These are phyloP conservation scores for Epicauta chinensis DNA, from an alignment of 1,140 invertebrate species.

Conservation along the genomic window DNA sequence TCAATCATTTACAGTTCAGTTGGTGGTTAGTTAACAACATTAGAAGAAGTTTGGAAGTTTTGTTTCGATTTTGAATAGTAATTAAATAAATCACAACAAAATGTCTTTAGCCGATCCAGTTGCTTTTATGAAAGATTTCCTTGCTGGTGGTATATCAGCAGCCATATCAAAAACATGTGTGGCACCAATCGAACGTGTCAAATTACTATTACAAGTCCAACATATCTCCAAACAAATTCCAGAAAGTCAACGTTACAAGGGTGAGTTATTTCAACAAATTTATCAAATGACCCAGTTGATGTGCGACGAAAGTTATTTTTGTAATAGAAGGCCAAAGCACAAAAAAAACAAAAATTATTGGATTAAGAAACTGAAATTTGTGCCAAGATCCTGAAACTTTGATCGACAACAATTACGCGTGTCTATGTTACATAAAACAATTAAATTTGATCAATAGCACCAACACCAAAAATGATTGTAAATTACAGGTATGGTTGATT, in stretches of 20 bases:
- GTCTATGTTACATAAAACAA: too few relatives aligned
- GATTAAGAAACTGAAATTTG: background rate
- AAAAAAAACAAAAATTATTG: too few relatives aligned
- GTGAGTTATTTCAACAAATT: too few relatives aligned
- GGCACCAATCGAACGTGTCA: conserved; percentile 86
- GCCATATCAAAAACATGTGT: conserved; percentile 82
- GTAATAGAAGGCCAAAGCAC: too few relatives aligned
- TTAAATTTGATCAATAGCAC: too few relatives aligned
- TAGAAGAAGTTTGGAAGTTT: background rate
- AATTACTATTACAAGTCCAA: conserved; percentile 83
- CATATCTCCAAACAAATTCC: conserved; percentile 79
- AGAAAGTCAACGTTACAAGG: conserved; percentile 74
- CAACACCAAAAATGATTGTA: background rate
- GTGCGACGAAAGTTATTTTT: too few relatives aligned
- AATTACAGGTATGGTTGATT: conserved; percentile 73
- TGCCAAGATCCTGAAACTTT: conserved; percentile 3
- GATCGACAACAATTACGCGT: too few relatives aligned
- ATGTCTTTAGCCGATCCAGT: conserved; percentile 49
- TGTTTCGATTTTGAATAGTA: background rate
- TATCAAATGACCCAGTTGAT: too few relatives aligned
- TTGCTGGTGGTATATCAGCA: conserved; percentile 79
- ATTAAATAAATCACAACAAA: background rate
- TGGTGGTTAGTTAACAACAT: conserved; percentile 7
- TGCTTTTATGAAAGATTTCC: conserved; percentile 74
- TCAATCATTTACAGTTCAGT: conserved; percentile 9